Conservation (phyloP, 2,888 invertebrate genomes). For the Coremacera marginata region DNA sequence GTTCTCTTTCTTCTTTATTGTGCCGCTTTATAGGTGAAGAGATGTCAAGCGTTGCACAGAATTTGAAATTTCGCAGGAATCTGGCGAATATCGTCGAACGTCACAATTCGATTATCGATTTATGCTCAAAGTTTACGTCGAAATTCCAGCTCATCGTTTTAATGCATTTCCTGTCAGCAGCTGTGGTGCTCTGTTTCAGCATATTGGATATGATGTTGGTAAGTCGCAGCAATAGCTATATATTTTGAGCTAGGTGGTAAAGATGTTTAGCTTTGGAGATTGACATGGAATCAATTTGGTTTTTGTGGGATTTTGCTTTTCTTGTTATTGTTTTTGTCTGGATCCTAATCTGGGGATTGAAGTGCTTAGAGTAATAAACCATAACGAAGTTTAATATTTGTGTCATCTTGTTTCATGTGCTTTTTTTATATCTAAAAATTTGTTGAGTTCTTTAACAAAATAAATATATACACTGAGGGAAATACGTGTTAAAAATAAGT, state of each 20-base stretch:
- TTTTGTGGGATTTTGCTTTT: background rate
- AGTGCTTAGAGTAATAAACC: background rate
- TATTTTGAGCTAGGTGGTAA: conserved; percentile 2
- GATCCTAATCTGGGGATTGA: background rate
- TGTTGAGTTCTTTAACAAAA: no score
- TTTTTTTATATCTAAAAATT: no score
- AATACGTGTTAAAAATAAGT: no score
- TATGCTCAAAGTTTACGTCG: conserved; percentile 60
- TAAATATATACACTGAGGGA: no score
- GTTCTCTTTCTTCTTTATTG: background rate
- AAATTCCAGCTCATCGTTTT: conserved; percentile 64
- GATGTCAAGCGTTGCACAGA: conserved; percentile 50
- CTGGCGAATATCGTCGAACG: conserved; percentile 56
- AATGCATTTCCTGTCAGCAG: conserved; percentile 66
- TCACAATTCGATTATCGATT: conserved; percentile 65
- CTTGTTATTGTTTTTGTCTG: background rate
- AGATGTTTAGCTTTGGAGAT: conserved; percentile 39
- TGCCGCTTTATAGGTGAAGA: conserved; percentile 45
- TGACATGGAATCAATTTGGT: background rate
- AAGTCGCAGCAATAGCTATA: conserved; percentile 43
- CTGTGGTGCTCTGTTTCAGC: conserved; percentile 64
- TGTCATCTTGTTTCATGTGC: no score
- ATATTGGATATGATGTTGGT: conserved; percentile 66
- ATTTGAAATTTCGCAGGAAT: conserved; percentile 52
- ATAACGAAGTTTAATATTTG: background rate